phyloP scores from a whole-genome alignment of 2,797 vertebrate species.

The Lates japonicus region DNA sequence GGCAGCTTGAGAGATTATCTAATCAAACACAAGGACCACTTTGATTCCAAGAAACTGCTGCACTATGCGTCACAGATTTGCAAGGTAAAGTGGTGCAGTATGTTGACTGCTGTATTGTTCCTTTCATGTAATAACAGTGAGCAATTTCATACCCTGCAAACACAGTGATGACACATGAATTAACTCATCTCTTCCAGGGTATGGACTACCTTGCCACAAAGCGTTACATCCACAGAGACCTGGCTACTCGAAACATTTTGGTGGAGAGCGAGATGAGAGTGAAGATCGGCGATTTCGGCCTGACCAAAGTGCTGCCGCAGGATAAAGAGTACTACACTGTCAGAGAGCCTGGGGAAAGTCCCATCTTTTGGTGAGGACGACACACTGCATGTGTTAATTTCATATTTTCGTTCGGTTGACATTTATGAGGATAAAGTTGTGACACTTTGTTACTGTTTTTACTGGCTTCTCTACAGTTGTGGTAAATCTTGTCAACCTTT shows the following conservation, averaged over 20 bases:
- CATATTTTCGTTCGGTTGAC: not conserved
- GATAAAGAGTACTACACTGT: slow-evolving; percentile 99
- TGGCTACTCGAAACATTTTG: slow-evolving; percentile 97
- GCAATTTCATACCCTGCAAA: too few species aligned
- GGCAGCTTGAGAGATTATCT: slow-evolving; percentile 98
- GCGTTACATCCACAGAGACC: slow-evolving; percentile 96
- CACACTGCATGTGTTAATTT: not conserved
- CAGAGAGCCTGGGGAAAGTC: slow-evolving; percentile 96
- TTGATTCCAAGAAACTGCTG: slow-evolving; percentile 94
- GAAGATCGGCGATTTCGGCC: slow-evolving; percentile 98
- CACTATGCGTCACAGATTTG: slow-evolving; percentile 96
- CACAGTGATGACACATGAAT: not conserved
- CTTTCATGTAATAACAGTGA: too few species aligned
- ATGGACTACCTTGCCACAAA: slow-evolving; percentile 97
- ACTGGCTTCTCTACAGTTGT: not conserved
- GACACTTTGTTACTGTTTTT: not conserved
- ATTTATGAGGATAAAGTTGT: not conserved
- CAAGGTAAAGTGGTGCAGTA: slow-evolving; percentile 80
- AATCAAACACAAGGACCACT: slow-evolving; percentile 93
- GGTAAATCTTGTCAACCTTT: not conserved
- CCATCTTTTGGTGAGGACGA: slow-evolving; percentile 96
- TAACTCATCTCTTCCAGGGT: slow-evolving; percentile 82
- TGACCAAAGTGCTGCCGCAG: slow-evolving; percentile 97
- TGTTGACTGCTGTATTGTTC: not conserved
- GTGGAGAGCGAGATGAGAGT: slow-evolving; percentile 98